Evolutionary conservation across 2,888 invertebrate genomes (phyloP).

Genomic region (Deilephila porcellus): DNA sequence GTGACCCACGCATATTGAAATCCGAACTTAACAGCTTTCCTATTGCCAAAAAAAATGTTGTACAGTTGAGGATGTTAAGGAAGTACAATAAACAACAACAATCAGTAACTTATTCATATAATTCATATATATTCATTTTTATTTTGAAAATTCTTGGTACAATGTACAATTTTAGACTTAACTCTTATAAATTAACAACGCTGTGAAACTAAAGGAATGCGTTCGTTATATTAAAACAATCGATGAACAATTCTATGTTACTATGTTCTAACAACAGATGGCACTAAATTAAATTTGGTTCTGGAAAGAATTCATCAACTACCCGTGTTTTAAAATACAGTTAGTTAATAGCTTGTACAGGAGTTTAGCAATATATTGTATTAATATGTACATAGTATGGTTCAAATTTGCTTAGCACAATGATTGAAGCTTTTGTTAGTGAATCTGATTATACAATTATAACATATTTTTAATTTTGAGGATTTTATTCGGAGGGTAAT

Average conservation of each 20-base stretch:
- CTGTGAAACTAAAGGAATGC: not conserved
- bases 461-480: too few relatives aligned
- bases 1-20: too few relatives aligned
- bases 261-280: conserved; percentile 5
- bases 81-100: conserved; percentile 51
- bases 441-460: too few relatives aligned
- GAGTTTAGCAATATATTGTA: too few relatives aligned
- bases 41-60: too few relatives aligned
- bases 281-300: conserved; percentile 7
- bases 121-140: conserved; percentile 61
- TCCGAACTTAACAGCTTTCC: too few relatives aligned
- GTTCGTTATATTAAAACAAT: not conserved
- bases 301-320: not conserved
- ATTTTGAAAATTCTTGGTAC: conserved; percentile 79
- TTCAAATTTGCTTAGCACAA: too few relatives aligned
- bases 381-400: too few relatives aligned
- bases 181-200: conserved; percentile 17
- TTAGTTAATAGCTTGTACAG: too few relatives aligned
- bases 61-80: not conserved
- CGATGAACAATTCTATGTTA: not conserved
- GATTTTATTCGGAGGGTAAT: too few relatives aligned
- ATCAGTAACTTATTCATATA: conserved; percentile 80
- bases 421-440: too few relatives aligned
- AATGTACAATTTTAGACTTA: conserved; percentile 65
- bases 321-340: not conserved